Base-by-base conservation (phyloP, 2,888 invertebrate genomes). In the Leptinotarsa juncta region DNA sequence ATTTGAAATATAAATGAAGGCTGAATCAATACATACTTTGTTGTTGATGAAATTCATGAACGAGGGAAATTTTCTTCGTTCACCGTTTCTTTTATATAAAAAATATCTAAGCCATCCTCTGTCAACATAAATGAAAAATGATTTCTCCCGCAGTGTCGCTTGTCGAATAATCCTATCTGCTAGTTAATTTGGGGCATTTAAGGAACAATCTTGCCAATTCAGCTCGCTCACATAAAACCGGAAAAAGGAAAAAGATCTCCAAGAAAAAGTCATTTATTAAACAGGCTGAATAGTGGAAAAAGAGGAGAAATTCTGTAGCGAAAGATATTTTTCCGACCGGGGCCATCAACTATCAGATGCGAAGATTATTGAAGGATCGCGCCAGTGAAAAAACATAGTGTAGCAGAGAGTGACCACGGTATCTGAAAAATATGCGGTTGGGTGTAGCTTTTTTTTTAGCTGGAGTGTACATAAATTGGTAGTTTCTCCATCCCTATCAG, bases 181-280 rank as follows among this genome's bases (percentile, higher is more conserved):
- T 42, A 62, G 62, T 62, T 62, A 42, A 62, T 62, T 62, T 62
- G n/a, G n/a, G 32, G 15, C 62, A 18, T 62, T 62, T 62, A 62
- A 32, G 62, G 62, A 57, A 57, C 42, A 62, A 62, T 32, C 62
- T 62, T 42, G 62, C 62, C 62, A 62, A 62, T 62, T 62, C 62
- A 62, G 62, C 62, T 62, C 18, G 20, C 57, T 57, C 62, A n/a
- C 62, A 62, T 62, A 62, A 62, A 62, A 62, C 42, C 26, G 62
- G 62, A 42, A 62, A 51, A 62, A n/a, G 32, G n/a, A 42, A 42
- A 62, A 62, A 62, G 42, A 42, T 62, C 62, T 62, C 62, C 7
- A 42, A 18, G 62, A 62, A 42, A 16, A 62, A 62, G 62, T 62
- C 62, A 62, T 62, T 62, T 62, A 62, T 62, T 42, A 62, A 62